These are phyloP conservation scores for Brachystomella parvula DNA, from an alignment of 1,140 invertebrate genomes.

Conservation along the genomic window DNA sequence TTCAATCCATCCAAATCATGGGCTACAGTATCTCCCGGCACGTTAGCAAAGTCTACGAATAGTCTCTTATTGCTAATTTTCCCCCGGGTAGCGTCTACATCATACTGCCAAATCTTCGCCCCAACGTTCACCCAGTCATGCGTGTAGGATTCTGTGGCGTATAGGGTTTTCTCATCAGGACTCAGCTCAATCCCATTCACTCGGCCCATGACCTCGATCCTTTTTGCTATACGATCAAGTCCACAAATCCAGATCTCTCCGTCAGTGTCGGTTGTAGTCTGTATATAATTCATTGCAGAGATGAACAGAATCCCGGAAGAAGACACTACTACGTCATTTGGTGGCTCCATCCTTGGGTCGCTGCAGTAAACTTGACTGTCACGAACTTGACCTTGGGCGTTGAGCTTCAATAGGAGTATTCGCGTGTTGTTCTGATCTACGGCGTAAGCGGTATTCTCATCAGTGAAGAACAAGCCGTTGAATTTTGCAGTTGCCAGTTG, in stretches of 20 bases:
- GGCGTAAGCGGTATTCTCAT: constrained; percentile 14
- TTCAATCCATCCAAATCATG: constrained; percentile 23
- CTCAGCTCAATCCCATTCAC: constrained; percentile 22
- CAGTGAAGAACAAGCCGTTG: constrained; percentile 23
- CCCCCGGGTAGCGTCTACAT: constrained; percentile 2
- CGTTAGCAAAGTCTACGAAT: constrained; percentile 21
- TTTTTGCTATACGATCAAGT: background rate
- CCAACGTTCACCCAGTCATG: background rate
- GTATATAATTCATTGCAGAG: constrained; percentile 28
- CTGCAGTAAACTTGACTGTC: constrained; percentile 16
- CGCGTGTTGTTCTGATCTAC: constrained; percentile 22
- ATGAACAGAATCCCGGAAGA: constrained; percentile 21
- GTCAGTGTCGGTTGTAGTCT: constrained; percentile 3
- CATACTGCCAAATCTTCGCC: constrained; percentile 22
- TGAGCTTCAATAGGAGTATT: constrained; percentile 15
- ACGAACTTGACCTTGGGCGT: background rate
- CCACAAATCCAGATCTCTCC: constrained; percentile 21
- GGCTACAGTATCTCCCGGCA: background rate
- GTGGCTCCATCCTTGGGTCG: constrained; percentile 21
- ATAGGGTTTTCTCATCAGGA: constrained; percentile 15
- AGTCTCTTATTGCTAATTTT: constrained; percentile 11
- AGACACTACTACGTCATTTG: constrained; percentile 25
- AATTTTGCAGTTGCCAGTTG: background rate
- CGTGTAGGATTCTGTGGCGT: constrained; percentile 14
- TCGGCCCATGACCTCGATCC: constrained; percentile 17